These are phyloP conservation scores for Chironomus tentans DNA, from an alignment of 2,888 invertebrate species.

Conservation along the genomic window DNA sequence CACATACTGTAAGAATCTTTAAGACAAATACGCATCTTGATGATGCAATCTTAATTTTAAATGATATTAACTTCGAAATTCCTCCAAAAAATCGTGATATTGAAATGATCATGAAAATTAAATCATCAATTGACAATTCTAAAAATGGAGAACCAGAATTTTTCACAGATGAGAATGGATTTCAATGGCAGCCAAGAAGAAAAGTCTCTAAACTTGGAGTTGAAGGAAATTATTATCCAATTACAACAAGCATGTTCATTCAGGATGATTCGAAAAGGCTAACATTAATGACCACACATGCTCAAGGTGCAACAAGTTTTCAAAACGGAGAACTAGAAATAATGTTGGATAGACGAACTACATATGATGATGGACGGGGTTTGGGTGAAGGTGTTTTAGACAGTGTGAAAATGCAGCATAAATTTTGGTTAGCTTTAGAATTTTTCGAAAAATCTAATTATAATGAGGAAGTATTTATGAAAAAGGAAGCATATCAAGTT, in stretches of 20 bases:
- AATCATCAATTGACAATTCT: conserved; percentile 57
- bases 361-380: conserved; percentile 80
- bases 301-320: conserved; percentile 83
- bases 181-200: conserved; percentile 75
- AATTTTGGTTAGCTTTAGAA: conserved; percentile 82
- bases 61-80: conserved; percentile 71
- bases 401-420: conserved; percentile 69
- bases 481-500: conserved; percentile 41
- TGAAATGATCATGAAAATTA: conserved; percentile 84
- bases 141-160: conserved; percentile 70
- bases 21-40: conserved; percentile 60
- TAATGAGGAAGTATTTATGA: conserved; percentile 28
- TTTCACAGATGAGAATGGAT: conserved; percentile 88
- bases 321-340: conserved; percentile 86
- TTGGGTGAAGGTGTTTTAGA: conserved; percentile 93
- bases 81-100: conserved; percentile 83
- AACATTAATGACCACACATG: conserved; percentile 75
- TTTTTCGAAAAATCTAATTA: conserved; percentile 35
- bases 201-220: conserved; percentile 73
- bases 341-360: conserved; percentile 86
- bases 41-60: conserved; percentile 70
- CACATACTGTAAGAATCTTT: conserved; percentile 70
- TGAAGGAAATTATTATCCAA: conserved; percentile 95
- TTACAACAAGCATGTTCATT: conserved; percentile 82
- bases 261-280: conserved; percentile 66